Evolutionary conservation across 2,888 invertebrate species (phyloP).

Genomic region (Lydus trimaculatus): DNA sequence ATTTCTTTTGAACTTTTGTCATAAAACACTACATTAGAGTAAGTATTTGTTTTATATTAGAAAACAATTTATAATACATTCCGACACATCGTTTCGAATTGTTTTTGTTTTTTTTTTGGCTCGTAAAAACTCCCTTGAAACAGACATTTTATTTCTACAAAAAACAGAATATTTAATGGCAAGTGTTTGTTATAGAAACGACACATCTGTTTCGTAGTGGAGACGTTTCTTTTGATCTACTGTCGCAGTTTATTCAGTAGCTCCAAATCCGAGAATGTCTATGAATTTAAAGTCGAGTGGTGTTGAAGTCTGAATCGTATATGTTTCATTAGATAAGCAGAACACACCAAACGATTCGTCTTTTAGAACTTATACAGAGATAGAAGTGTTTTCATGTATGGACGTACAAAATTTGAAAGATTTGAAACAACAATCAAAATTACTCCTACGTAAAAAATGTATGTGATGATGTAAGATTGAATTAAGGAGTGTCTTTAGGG

Average conservation of each 20-base stretch:
- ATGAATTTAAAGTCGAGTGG: not conserved
- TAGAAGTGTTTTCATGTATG: too few species aligned
- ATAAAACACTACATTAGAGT: constrained; percentile 31
- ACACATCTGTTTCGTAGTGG: not conserved
- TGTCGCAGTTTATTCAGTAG: not conserved
- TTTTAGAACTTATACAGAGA: too few species aligned
- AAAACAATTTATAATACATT: constrained; percentile 33
- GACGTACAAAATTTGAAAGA: too few species aligned
- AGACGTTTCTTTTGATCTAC: not conserved
- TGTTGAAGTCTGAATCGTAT: not conserved
- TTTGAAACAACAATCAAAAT: too few species aligned
- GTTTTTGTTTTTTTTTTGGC: constrained; percentile 7
- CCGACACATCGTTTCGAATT: constrained; percentile 28
- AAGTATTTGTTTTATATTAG: constrained; percentile 36
- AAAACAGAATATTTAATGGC: constrained; percentile 25
- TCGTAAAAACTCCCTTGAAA: constrained; percentile 3
- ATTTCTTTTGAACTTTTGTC: constrained; percentile 34
- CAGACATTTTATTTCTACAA: constrained; percentile 9
- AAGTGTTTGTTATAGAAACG: not conserved
- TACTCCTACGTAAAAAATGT: too few species aligned
- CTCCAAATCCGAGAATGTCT: not conserved
- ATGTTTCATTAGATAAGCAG: not conserved
- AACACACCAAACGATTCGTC: too few species aligned
- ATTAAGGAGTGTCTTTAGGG: constrained; percentile 22
- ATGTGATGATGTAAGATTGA: constrained; percentile 17